phyloP scores from a whole-genome alignment of 2,797 vertebrate genomes.

The Gobio occitaniae region DNA sequence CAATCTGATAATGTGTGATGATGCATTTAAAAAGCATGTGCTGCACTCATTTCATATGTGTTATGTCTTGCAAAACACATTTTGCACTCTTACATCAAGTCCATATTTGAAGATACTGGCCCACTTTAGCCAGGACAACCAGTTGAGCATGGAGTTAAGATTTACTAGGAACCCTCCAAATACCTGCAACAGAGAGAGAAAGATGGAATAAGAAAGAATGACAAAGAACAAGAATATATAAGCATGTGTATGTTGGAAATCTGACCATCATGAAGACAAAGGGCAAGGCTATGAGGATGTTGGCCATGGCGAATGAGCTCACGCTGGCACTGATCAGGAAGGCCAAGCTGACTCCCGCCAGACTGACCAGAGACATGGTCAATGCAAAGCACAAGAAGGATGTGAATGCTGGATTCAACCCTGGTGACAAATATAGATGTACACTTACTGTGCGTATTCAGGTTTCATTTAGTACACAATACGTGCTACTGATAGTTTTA shows the following conservation, averaged over 20 bases:
- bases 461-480: slow-evolving; percentile 35
- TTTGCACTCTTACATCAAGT: slow-evolving; percentile 69
- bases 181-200: slow-evolving; percentile 69
- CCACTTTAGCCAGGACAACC: slow-evolving; percentile 85
- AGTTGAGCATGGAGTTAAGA: slow-evolving; percentile 82
- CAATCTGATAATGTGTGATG: not conserved
- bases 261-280: slow-evolving; percentile 87
- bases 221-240: not conserved
- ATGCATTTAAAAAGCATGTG: not conserved
- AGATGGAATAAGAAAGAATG: not conserved
- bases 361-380: slow-evolving; percentile 79
- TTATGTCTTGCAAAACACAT: not conserved
- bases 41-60: not conserved
- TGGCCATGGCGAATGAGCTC: slow-evolving; percentile 81
- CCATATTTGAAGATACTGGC: slow-evolving; percentile 84
- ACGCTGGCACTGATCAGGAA: slow-evolving; percentile 82
- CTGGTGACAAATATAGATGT: slow-evolving; percentile 61
- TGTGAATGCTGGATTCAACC: slow-evolving; percentile 72
- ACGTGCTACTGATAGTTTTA: not conserved
- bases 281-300: slow-evolving; percentile 80
- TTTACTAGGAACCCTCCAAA: slow-evolving; percentile 84
- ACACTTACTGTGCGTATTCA: slow-evolving; percentile 69
- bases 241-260: not conserved
- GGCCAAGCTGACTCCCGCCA: slow-evolving; percentile 79
- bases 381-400: slow-evolving; percentile 78